phyloP scores from a whole-genome alignment of 2,888 invertebrate species.

The Cosmia pyralina region DNA sequence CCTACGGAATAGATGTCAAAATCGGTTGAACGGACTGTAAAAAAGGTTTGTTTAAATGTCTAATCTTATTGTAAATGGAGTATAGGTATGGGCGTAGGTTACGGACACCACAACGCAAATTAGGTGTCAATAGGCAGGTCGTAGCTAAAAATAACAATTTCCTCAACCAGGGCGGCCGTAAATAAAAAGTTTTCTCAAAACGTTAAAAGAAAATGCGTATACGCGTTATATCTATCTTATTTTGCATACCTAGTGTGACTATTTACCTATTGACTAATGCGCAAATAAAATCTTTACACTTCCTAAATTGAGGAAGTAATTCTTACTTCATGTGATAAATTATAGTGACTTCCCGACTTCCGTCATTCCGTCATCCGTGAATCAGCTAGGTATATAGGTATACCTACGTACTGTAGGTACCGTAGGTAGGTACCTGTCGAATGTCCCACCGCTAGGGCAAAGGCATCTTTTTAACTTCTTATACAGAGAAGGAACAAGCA shows the following conservation, averaged over 20 bases:
- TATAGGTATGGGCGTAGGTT: no score
- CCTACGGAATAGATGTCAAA: no score
- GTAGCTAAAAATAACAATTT: not conserved
- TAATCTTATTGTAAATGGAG: no score
- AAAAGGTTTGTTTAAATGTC: no score
- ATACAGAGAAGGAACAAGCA: no score
- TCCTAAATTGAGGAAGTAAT: conserved; percentile 27
- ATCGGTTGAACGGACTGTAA: no score
- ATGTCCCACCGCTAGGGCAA: not conserved
- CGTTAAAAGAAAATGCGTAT: not conserved
- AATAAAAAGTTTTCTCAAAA: not conserved
- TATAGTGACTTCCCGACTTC: not conserved
- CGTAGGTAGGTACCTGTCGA: no score
- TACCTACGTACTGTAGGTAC: no score
- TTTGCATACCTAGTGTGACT: not conserved
- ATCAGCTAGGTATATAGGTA: no score
- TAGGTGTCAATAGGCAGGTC: no score
- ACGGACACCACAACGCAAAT: not conserved
- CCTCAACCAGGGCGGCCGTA: not conserved
- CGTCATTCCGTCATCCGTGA: conserved; percentile 6
- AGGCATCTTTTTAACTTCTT: no score
- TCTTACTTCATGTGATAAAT: conserved; percentile 17
- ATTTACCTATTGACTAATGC: not conserved
- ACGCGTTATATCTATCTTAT: no score
- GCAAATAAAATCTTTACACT: not conserved